Evolutionary conservation across 1,140 invertebrate species (phyloP), one percentile per base, ranked within the genome.

Genomic region (Bombus difficillimus): DNA sequence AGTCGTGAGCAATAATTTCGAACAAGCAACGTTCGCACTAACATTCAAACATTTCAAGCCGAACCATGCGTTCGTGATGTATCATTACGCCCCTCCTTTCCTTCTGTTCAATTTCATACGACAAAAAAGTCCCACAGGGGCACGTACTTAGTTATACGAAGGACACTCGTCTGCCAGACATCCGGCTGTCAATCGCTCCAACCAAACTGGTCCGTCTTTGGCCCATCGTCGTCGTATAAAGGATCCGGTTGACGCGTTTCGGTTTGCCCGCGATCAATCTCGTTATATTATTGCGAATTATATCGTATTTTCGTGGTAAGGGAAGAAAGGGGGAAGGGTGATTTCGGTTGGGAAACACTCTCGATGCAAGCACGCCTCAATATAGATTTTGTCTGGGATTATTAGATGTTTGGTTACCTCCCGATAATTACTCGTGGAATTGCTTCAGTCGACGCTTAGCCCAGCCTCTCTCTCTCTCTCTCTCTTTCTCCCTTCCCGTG

Each of bases 391-490:
- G 82, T 89, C 89, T 86, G 85, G 74, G 81, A 90, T 89, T 91
- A 91, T 84, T 86, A 91, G 90, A 92, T 90, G 90, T 92, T 92
- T 86, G 83, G 85, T 89, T 91, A 89, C 87, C 89, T 89, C 82
- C 84, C 77, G 81, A 92, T 92, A 92, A 91, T 92, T 92, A 92
- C 83, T 88, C 82, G 86, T 59, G 73, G 85, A 88, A 92, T 92
- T 91, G 88, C 84, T 72, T 62, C 69, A 83, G 68, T 89, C 87
- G 80, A 72, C 73, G 86, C 28, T 71, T 41, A 74, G 62, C 57
- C 77, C 66, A 39, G 57, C 10, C 18, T 59, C 81, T 73, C 34
- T 59, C 57, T 59, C 53, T 57, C 57, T 59, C 25, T 59, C 82
- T 73, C n/a, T 62, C 59, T 62, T 28, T n/a, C 59, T 62, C 59